A percentile compares a stretch with the other conserved stretches of the same genome.
These are phyloP conservation scores for Machimus rusticus DNA, from an alignment of 2,888 invertebrate genomes.

Conservation along the genomic window DNA sequence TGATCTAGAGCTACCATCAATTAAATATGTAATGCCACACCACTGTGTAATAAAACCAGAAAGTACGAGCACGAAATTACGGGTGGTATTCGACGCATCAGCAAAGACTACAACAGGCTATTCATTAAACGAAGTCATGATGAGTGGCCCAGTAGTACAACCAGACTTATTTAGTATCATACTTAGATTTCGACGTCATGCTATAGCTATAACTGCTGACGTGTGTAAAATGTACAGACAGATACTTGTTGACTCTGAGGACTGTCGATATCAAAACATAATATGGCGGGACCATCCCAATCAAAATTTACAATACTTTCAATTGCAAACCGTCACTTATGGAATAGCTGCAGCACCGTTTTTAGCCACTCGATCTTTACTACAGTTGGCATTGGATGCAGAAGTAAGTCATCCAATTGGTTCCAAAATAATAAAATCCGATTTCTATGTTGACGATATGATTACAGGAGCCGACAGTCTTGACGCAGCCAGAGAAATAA, in stretches of 20 bases:
- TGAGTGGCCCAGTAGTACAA: not conserved
- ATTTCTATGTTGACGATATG: too few species aligned
- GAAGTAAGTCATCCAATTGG: not conserved
- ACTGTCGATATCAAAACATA: not conserved
- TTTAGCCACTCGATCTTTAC: not conserved
- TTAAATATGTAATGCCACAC: not conserved
- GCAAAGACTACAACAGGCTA: not conserved
- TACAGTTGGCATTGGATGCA: not conserved
- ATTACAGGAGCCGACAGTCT: too few species aligned
- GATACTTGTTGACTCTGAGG: not conserved
- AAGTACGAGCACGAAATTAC: too few species aligned
- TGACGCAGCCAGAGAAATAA: too few species aligned
- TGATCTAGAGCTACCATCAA: not conserved
- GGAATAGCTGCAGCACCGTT: not conserved
- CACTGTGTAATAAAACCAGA: not conserved
- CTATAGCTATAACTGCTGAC: not conserved
- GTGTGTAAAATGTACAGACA: not conserved
- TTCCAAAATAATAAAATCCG: not conserved
- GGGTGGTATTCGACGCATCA: not conserved
- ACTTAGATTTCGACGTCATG: too few species aligned
- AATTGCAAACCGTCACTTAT: slow-evolving; percentile 27
- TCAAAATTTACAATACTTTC: not conserved
- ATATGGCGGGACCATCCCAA: slow-evolving; percentile 24
- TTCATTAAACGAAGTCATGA: not conserved
- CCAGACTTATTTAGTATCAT: too few species aligned